These are phyloP conservation scores for Fabriciana adippe DNA, from an alignment of 2,888 invertebrate genomes.

Conservation along the genomic window DNA sequence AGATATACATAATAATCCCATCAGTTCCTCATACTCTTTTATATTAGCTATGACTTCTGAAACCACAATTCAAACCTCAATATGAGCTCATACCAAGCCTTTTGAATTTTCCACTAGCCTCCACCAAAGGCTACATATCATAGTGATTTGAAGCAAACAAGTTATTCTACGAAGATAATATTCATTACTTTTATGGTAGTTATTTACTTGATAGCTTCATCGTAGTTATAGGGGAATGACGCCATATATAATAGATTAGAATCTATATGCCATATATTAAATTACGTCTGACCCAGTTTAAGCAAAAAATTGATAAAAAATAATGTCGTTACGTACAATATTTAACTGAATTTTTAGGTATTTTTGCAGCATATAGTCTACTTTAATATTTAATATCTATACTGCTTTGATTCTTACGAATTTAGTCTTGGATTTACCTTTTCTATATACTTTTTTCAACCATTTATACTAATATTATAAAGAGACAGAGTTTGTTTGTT, in stretches of 20 bases:
- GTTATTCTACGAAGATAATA: background rate
- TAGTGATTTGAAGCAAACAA: background rate
- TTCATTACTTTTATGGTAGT: conserved; percentile 17
- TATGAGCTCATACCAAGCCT: background rate
- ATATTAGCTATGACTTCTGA: background rate
- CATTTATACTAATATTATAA: too few species aligned
- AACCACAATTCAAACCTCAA: conserved; percentile 7
- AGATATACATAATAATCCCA: background rate
- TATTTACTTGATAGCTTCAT: conserved; percentile 20
- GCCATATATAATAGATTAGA: conserved; percentile 23
- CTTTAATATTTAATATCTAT: too few species aligned
- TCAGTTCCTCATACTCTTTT: background rate
- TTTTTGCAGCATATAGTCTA: too few species aligned
- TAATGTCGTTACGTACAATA: background rate
- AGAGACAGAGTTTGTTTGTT: too few species aligned
- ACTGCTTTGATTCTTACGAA: too few species aligned
- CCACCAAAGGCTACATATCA: background rate
- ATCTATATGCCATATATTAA: conserved; percentile 15
- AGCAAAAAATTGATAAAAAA: background rate
- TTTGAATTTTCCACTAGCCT: background rate
- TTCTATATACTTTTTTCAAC: too few species aligned
- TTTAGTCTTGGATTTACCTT: too few species aligned
- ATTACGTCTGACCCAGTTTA: conserved; percentile 4
- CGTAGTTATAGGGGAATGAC: conserved; percentile 11
- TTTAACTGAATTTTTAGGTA: background rate